These are phyloP conservation scores for Tipula confusa DNA, from an alignment of 2,888 invertebrate genomes.

Conservation along the genomic window DNA sequence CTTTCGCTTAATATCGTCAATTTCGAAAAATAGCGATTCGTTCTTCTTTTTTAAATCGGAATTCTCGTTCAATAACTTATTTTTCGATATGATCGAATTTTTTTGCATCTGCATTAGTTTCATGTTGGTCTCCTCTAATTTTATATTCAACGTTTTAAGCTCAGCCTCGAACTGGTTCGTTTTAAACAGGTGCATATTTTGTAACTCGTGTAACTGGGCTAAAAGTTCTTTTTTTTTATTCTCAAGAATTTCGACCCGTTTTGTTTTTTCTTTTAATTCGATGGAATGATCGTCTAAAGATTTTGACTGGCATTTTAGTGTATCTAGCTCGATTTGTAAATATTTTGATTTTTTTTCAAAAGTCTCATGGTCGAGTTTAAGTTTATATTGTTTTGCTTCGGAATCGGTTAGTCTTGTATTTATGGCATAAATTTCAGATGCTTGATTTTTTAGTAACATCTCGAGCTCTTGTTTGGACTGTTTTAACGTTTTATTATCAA, in stretches of 20 bases:
- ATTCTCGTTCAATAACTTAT: background rate
- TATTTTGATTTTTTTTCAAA: background rate
- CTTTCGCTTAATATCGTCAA: background rate
- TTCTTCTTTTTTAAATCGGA: background rate
- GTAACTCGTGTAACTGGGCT: conserved; percentile 32
- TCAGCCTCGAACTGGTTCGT: conserved; percentile 28
- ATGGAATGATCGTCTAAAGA: background rate
- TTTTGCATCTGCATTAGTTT: background rate
- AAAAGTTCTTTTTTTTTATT: background rate
- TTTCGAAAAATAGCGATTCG: background rate
- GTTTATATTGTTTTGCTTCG: background rate
- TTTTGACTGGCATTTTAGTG: background rate
- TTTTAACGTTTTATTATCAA: background rate
- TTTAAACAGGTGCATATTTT: conserved; percentile 35
- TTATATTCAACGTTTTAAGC: background rate
- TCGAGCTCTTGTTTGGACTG: background rate
- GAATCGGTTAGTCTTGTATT: background rate
- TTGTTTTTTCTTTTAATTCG: background rate
- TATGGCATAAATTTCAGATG: background rate
- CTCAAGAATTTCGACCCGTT: background rate
- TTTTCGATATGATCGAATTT: background rate
- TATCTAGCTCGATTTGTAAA: background rate
- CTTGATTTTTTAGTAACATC: background rate
- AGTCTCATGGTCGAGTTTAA: background rate
- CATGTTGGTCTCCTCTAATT: background rate